Evolutionary conservation across 2,888 invertebrate species (phyloP), one percentile per base, ranked within the genome.

Genomic region (Oligia strigilis): DNA sequence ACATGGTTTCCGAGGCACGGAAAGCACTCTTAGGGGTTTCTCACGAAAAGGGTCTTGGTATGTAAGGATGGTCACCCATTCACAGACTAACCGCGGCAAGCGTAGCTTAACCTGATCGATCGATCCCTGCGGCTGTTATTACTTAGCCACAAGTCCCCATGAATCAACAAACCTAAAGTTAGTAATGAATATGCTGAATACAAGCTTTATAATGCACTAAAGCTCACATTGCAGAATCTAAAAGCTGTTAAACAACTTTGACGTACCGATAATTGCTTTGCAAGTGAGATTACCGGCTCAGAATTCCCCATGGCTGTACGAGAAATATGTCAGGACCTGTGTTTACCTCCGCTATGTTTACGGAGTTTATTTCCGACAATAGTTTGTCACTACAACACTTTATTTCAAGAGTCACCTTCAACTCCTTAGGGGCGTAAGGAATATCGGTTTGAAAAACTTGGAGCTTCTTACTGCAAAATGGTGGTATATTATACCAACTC

Each of bases 241-340:
- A n/a, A n/a, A n/a, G n/a, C n/a, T n/a, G n/a, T n/a, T n/a, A n/a
- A n/a, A n/a, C n/a, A n/a, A 82, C 67, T 82, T 72, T 64, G 62
- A 49, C 67, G 72, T 49, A 58, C 64, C 64, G 62, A 64, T 81
- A 81, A 81, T 81, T 81, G 81, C 76, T 81, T 81, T 69, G 66
- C 43, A 76, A 81, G 76, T 76, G 49, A 67, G 62, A 40, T 75
- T 40, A 19, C 60, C 9, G 58, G 36, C 36, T 55, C 29, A 23
- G 67, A 72, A 72, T 58, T 72, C 55, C 46, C 67, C 65, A 17
- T n/a, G 11, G 66, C 19, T 74, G 43, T 75, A 62, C 19, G 11
- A 66, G 52, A 66, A 19, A 17, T 52, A 36, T 71, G 55, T 17
- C 17, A 69, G 55, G 66, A 60, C 29, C 36, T 52, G 17, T 36